Evolutionary conservation across 2,888 invertebrate genomes (phyloP), one percentile per base, ranked within the genome.

Genomic region (Hybos culiciformis): DNA sequence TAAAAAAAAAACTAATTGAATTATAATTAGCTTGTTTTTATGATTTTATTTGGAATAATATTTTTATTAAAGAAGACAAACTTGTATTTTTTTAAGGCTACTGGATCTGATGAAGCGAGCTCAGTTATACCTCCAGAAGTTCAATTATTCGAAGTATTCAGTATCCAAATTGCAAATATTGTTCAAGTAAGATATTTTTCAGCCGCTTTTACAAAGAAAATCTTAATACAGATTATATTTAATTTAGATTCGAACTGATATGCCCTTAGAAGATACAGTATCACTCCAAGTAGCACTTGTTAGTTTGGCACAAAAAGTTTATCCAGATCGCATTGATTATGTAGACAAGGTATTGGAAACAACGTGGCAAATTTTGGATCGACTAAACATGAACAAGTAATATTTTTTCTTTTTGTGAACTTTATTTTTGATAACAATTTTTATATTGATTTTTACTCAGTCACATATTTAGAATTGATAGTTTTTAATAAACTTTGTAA

Each of bases 91-190:
- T 21, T 36, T 14, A 20, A 36, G 36, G 19, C 20, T 21, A 19
- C n/a, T n/a, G 36, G 19, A 21, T n/a, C n/a, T 11, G 36, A 21
- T 4, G 36, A 19, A 21, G 21, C 11, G n/a, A n/a, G n/a, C n/a
- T 71, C 76, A 36, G 76, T 77, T 31, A 79, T 83, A 54, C 83
- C 88, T 20, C 74, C 82, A 46, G 88, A 93, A 54, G 90, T 96
- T 14, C 85, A 93, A 60, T 71, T 99, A 7, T 99, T 99, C 66
- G 94, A 97, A 60, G 93, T 97, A 29, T 98, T 99, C 67, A 96
- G 94, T 3, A 86, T 92, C 56, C 97, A 98, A 70, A 91, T 97
- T 4, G 88, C 93, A 1, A 83, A 85, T 46, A 93, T 97, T 52
- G 92, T 96, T 47, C 85, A 90, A 76, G 86, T 81, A 58, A 38